phyloP scores from a whole-genome alignment of 2,888 invertebrate species.

The Sympetrum striolatum region DNA sequence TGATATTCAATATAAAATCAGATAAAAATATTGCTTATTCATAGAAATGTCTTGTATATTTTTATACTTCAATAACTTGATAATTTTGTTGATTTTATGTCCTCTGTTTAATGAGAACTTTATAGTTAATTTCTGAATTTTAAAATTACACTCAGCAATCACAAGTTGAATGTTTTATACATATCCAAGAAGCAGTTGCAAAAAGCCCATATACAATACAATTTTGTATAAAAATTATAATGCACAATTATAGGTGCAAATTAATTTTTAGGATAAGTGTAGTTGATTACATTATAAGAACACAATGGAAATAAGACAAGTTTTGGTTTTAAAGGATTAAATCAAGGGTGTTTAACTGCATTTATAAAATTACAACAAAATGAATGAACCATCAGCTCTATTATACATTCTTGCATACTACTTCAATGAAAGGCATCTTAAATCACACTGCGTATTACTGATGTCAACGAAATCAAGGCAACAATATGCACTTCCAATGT shows the following conservation, averaged over 20 bases:
- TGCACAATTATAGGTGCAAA: not conserved
- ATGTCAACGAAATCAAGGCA: slow-evolving; percentile 31
- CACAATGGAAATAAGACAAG: not conserved
- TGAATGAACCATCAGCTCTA: not conserved
- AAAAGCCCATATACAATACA: not conserved
- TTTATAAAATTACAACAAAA: not conserved
- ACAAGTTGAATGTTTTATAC: not conserved
- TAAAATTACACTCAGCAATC: not conserved
- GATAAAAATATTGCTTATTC: slow-evolving; percentile 27
- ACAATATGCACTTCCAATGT: slow-evolving; percentile 11
- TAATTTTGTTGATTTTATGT: not conserved
- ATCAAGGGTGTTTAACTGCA: not conserved
- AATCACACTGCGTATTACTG: slow-evolving; percentile 42
- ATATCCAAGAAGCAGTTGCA: not conserved
- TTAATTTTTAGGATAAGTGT: not conserved
- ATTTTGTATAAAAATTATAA: not conserved
- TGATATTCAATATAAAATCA: slow-evolving; percentile 11
- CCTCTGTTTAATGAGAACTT: not conserved
- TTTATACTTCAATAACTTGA: not conserved
- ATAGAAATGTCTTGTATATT: not conserved
- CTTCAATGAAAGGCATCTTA: slow-evolving; percentile 44
- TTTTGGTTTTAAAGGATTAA: not conserved
- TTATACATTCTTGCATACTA: slow-evolving; percentile 22
- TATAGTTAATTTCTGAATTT: not conserved
- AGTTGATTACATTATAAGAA: not conserved